These are phyloP conservation scores for Phymorhynchus buccinoides DNA, from an alignment of 1,140 invertebrate species.

Conservation along the genomic window DNA sequence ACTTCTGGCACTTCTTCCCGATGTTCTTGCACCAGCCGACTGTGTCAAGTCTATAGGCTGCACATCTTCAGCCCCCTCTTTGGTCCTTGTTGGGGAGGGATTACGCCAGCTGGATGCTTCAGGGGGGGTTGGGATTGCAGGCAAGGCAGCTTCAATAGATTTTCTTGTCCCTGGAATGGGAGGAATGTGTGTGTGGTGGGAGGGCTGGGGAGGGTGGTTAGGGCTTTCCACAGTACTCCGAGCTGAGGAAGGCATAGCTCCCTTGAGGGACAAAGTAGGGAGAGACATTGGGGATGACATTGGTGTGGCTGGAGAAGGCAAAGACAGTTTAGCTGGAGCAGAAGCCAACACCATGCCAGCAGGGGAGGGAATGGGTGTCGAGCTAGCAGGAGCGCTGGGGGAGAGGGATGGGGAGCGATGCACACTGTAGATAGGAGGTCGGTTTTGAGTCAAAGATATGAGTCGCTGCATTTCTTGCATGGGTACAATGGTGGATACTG, in stretches of 20 bases:
- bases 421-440: background rate
- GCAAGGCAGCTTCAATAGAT: background rate
- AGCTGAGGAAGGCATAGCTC: background rate
- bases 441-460: background rate
- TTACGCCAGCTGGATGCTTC: background rate
- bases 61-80: background rate
- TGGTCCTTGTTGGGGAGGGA: too few species aligned
- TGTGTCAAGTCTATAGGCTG: constrained; percentile 3
- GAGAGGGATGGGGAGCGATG: background rate
- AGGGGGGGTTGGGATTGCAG: background rate
- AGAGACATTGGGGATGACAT: background rate
- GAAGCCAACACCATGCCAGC: background rate
- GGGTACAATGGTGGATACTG: background rate
- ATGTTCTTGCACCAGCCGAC: background rate
- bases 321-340: background rate
- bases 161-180: background rate
- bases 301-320: background rate
- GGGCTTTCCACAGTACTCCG: background rate
- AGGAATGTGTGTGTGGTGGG: background rate
- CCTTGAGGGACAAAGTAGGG: background rate
- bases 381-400: background rate
- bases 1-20: background rate
- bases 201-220: background rate
- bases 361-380: background rate
- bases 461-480: constrained; percentile 31